phyloP scores from a whole-genome alignment of 2,888 invertebrate species.

The Noctua janthe region DNA sequence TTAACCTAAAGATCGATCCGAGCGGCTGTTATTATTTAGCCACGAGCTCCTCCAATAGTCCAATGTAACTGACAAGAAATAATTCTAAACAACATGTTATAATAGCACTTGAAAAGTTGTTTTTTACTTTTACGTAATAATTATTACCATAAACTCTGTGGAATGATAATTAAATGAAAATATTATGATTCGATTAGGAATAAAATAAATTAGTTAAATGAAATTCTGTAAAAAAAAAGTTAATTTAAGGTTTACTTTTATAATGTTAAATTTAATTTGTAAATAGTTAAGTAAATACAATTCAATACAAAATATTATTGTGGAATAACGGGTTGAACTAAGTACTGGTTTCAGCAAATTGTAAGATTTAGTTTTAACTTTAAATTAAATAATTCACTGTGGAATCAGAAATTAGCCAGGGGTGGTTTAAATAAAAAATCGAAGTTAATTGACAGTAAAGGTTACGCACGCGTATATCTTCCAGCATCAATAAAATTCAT shows the following conservation, averaged over 20 bases:
- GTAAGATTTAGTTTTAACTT: background rate
- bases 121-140: background rate
- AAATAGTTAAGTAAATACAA: constrained; percentile 17
- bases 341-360: background rate
- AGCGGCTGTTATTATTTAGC: too few relatives aligned
- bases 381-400: background rate
- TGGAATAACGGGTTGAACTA: background rate
- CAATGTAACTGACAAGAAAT: constrained; percentile 7
- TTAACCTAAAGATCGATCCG: too few relatives aligned
- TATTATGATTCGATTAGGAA: background rate
- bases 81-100: background rate
- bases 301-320: background rate
- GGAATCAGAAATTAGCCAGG: background rate
- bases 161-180: background rate
- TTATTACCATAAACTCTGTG: background rate
- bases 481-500: background rate
- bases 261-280: constrained; percentile 14
- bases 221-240: constrained; percentile 17
- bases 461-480: background rate
- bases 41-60: too few relatives aligned
- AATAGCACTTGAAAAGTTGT: background rate
- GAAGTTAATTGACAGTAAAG: background rate
- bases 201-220: constrained; percentile 15
- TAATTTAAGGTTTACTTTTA: background rate
- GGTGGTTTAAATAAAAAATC: background rate